Evolutionary conservation across 2,888 invertebrate genomes (phyloP), one percentile per base, ranked within the genome.

Genomic region (Papilio demoleus): DNA sequence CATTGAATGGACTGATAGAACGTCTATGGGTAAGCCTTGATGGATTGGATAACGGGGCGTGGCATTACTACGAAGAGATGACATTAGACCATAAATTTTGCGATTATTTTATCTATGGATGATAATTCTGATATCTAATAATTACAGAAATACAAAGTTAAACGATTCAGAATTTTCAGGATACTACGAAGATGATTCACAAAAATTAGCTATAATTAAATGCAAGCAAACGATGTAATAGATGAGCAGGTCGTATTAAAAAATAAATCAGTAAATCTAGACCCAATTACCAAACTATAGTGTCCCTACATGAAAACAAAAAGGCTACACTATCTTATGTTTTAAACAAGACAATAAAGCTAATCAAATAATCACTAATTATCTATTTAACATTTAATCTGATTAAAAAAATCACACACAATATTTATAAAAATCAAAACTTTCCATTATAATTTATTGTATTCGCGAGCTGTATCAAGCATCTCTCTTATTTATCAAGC

Each of bases 1-100:
- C 79, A 80, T 71, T 77, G 81, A 79, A 81, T 80, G 84, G 83
- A 79, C 80, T 81, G 78, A 81, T 82, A 83, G 79, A 79, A 80
- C 81, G 76, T 81, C 83, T 80, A 83, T 80, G 79, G 77, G 77
- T 79, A 75, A 78, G 79, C 76, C 74, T 81, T 86, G 89, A 88
- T 88, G 83, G 87, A 88, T 88, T 77, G 85, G 73, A 78, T 88
- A 88, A 90, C 90, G 86, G 89, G 85, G 77, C 79, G 76, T 79
- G 82, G 80, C 76, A 80, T 78, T 79, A 59, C 34, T 62, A 34
- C 6, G 27, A 45, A 45, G 34, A 62, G 31, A n/a, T 14, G 40
- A 60, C 14, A 17, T 42, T 61, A 40, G 9, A 40, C 24, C 8
- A 61, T 11, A 31, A 31, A 56, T 56, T 63, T 42, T 47, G 22